Base-by-base conservation (phyloP, 2,888 invertebrate genomes). In the Cremastobaeus sp. region DNA sequence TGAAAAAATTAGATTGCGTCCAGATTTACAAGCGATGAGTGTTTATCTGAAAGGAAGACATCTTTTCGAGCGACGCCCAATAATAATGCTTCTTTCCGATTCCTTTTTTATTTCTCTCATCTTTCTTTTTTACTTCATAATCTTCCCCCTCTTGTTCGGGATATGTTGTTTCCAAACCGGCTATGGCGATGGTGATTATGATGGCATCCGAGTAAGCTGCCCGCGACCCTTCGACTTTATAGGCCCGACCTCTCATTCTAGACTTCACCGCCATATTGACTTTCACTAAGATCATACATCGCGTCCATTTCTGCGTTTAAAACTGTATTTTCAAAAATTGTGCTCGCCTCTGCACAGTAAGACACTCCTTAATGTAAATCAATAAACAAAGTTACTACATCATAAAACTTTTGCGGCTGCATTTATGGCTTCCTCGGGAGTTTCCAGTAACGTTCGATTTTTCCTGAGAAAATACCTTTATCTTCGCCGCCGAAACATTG, bases 141-240 rank as follows among this genome's bases (percentile, higher is more conserved):
- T 28, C 48, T 32, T 55, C 65, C 41, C 35, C 43, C 64, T 32
- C 28, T 12, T 17, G 6, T 25, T 34, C 41, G 45, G 50, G 39
- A 62, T 6, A 15, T n/a, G 43, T 21, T 48, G 47, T 65, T 39
- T 65, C 48, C 47, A 69, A 74, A 69, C 74, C 69, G 74, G 69
- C 65, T 60, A 71, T 65, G 66, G 70, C 66, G 66, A 74, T 70
- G 65, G 47, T 66, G 70, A 75, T 75, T 75, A 75, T 66, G 66
- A 75, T 64, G 70, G 74, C 65, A 69, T 54, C 74, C 60, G 52
- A 71, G 62, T 66, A 48, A 66, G 60, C 65, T 65, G 69, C 55
- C 34, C 66, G 66, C 74, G 70, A 75, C 70, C 74, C 70, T 71
- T 66, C 65, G 57, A 60, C 62, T 66, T 57, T 50, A 66, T 60